These are phyloP conservation scores for Ceramica pisi DNA, from an alignment of 2,888 invertebrate genomes.

Conservation along the genomic window DNA sequence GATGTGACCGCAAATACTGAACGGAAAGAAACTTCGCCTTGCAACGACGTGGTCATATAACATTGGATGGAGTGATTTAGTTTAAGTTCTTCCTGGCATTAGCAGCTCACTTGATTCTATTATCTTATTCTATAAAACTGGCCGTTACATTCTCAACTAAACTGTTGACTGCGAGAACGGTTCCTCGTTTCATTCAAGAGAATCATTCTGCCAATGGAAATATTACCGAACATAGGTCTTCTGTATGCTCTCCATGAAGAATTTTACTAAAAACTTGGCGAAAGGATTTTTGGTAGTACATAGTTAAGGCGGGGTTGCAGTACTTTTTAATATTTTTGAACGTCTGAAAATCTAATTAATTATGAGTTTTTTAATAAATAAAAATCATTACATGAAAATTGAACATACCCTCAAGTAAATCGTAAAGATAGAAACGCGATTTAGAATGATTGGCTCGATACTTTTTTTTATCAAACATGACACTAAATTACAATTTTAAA, in stretches of 20 bases:
- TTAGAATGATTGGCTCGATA: too few species aligned
- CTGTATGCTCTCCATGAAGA: neutral
- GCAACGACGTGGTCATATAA: slow-evolving; percentile 24
- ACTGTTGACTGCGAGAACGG: neutral
- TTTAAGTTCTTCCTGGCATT: slow-evolving; percentile 14
- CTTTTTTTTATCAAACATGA: too few species aligned
- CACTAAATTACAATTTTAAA: too few species aligned
- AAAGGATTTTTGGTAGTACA: neutral
- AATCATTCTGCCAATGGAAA: neutral
- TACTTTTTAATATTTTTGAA: too few species aligned
- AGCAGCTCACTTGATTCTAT: neutral
- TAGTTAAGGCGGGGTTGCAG: too few species aligned
- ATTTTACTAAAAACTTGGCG: neutral
- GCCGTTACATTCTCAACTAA: neutral
- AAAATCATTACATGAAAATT: too few species aligned
- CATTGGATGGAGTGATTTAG: slow-evolving; percentile 4
- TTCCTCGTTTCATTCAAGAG: neutral
- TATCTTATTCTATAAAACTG: neutral
- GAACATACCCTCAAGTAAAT: too few species aligned
- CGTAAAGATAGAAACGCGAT: too few species aligned
- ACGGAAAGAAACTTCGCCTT: slow-evolving; percentile 36
- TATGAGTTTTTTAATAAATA: too few species aligned
- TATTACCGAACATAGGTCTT: neutral
- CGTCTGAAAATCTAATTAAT: too few species aligned
- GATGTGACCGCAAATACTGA: slow-evolving; percentile 39